A percentile compares a stretch with the other conserved stretches of the same genome.
These are phyloP conservation scores for Felis chaus DNA, from an alignment of 2,113 vertebrate genomes.

Conservation along the genomic window DNA sequence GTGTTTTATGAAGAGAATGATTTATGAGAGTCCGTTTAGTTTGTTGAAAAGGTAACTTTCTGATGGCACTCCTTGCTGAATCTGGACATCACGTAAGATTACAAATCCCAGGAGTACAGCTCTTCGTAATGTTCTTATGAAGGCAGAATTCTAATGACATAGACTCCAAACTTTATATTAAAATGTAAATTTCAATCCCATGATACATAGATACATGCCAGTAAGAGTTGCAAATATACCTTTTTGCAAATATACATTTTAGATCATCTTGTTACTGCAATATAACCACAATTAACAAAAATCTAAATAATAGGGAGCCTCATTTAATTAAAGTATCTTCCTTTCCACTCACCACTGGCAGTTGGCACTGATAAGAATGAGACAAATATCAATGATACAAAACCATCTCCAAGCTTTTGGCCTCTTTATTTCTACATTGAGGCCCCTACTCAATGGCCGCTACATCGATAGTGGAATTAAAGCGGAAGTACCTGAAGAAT, in stretches of 20 bases:
- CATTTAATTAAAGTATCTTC: background rate
- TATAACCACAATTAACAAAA: background rate
- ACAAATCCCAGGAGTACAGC: background rate
- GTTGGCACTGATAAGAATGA: background rate
- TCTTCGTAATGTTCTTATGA: background rate
- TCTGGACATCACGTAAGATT: background rate
- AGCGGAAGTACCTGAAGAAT: background rate
- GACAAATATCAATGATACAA: background rate
- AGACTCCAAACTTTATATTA: background rate
- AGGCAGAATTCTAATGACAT: background rate
- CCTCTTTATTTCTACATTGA: background rate
- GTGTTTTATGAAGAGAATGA: constrained; percentile 29
- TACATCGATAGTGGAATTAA: background rate
- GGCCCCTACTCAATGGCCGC: background rate
- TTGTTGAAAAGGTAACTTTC: constrained; percentile 20
- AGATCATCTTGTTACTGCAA: background rate
- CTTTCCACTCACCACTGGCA: background rate
- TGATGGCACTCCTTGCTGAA: background rate
- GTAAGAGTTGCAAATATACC: background rate
- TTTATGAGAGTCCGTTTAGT: background rate
- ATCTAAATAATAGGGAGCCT: background rate
- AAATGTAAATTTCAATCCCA: background rate
- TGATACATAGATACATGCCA: background rate
- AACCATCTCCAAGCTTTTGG: background rate
- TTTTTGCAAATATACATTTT: background rate